Evolutionary conservation across 2,888 invertebrate species (phyloP), one percentile per base, ranked within the genome.

Genomic region (Chalcis sispes): DNA sequence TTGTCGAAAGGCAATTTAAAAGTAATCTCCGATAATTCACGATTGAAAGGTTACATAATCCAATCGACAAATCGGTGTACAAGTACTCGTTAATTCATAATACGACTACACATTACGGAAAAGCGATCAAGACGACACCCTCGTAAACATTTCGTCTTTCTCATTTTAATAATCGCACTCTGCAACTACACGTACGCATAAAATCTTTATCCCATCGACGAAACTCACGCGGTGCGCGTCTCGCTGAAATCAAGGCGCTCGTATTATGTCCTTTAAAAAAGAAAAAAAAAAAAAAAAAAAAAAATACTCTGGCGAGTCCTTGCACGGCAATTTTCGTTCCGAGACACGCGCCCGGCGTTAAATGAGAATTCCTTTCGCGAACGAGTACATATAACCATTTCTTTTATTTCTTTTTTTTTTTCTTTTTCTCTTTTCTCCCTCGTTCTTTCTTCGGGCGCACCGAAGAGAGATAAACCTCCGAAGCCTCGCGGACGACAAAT

Each of bases 291-390:
- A n/a, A n/a, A n/a, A n/a, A n/a, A n/a, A n/a, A n/a, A n/a, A n/a
- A n/a, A n/a, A n/a, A n/a, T n/a, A n/a, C n/a, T n/a, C n/a, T n/a
- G n/a, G n/a, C n/a, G n/a, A n/a, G n/a, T 62, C 46, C 59, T 64
- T 58, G 65, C 58, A 36, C 72, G 54, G 32, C 56, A 20, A 61
- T 25, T 52, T 46, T 61, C 27, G n/a, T n/a, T n/a, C n/a, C n/a
- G n/a, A n/a, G n/a, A n/a, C n/a, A n/a, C n/a, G n/a, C 62, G 29
- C 58, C 23, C 58, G 56, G 65, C 56, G 62, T 75, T 64, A 75
- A 75, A 64, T 62, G 64, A 62, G 56, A 64, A 70, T 75, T 75
- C n/a, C n/a, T 69, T 64, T 69, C 75, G 58, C 75, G 69, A 54
- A n/a, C 46, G 27, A n/a, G 23, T 29, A 48, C 15, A 36, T 52